Percentiles rank a stretch among this genome's conserved stretches.
Evolutionary conservation across 2,797 vertebrate genomes (phyloP).

Genomic region (Xyrichtys novacula): DNA sequence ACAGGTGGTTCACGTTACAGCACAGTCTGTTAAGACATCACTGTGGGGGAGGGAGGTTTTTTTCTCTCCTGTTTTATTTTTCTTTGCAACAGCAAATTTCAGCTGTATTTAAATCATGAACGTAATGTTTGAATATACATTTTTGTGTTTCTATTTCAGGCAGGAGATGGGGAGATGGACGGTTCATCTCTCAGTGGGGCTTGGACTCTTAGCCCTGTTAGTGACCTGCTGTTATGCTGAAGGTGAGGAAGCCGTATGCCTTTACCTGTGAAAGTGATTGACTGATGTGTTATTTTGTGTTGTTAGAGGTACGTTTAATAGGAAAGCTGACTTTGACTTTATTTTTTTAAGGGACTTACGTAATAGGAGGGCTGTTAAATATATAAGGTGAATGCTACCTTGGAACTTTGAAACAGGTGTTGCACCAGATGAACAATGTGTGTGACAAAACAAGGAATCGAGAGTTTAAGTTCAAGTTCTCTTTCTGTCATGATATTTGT

Average conservation of each 20-base stretch:
- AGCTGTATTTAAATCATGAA: neutral
- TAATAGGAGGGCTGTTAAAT: too few relatives aligned
- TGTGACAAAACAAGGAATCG: too few relatives aligned
- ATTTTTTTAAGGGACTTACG: too few relatives aligned
- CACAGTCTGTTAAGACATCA: slow-evolving; percentile 3
- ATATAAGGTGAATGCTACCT: too few relatives aligned
- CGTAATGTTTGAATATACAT: neutral
- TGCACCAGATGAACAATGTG: too few relatives aligned
- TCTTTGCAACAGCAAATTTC: neutral
- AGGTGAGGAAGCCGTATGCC: slow-evolving; percentile 76
- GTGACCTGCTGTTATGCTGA: slow-evolving; percentile 72
- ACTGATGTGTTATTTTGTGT: neutral
- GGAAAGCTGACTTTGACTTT: neutral
- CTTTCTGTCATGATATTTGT: too few relatives aligned
- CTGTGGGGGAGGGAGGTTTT: neutral
- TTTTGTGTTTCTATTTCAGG: slow-evolving; percentile 71
- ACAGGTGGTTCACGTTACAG: slow-evolving; percentile 56
- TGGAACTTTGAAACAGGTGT: too few relatives aligned
- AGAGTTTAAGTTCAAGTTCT: too few relatives aligned
- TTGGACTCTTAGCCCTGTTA: slow-evolving; percentile 82
- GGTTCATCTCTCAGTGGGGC: slow-evolving; percentile 52
- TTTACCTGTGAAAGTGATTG: neutral
- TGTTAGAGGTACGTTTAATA: neutral
- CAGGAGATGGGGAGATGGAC: slow-evolving; percentile 84
- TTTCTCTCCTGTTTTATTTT: neutral